These are phyloP conservation scores for Cottus gobio DNA, from an alignment of 2,113 vertebrate species.

Conservation along the genomic window DNA sequence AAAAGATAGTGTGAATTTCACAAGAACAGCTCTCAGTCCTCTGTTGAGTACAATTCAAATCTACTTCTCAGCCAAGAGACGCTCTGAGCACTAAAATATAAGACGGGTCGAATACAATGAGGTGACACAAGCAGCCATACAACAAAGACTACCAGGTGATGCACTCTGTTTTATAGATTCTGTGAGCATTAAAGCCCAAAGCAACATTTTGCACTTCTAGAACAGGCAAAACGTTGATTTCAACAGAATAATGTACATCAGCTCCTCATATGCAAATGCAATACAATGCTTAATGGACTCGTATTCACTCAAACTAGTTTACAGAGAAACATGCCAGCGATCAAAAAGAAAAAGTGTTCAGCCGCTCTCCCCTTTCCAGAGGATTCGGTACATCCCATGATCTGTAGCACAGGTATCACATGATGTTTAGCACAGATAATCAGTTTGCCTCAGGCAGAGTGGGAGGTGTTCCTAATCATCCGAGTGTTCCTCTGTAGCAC, in stretches of 20 bases:
- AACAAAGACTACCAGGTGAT: slow-evolving; percentile 41
- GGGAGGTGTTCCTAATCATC: slow-evolving; percentile 23
- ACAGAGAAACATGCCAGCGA: slow-evolving; percentile 12
- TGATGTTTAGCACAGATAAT: slow-evolving; percentile 69
- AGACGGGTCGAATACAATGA: slow-evolving; percentile 34
- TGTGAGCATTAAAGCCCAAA: slow-evolving; percentile 6
- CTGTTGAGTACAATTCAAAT: slow-evolving; percentile 17
- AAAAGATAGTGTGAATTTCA: slow-evolving; percentile 1
- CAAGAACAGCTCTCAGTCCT: neutral
- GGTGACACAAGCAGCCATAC: slow-evolving; percentile 40
- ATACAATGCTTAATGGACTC: neutral
- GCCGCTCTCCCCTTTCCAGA: slow-evolving; percentile 39
- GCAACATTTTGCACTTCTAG: neutral
- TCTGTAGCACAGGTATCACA: slow-evolving; percentile 63
- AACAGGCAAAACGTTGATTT: slow-evolving; percentile 24
- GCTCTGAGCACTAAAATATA: slow-evolving; percentile 14
- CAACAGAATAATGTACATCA: slow-evolving; percentile 10
- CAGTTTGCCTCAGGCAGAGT: slow-evolving; percentile 51
- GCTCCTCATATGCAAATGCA: neutral
- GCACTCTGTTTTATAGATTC: slow-evolving; percentile 27
- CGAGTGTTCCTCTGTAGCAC: slow-evolving; percentile 13
- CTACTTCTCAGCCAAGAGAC: slow-evolving; percentile 18
- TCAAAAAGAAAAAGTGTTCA: slow-evolving; percentile 27
- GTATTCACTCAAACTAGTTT: slow-evolving; percentile 3
- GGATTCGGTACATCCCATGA: slow-evolving; percentile 60